Base-by-base conservation (phyloP, 1,140 invertebrate species). In the Sinonovacula constricta region DNA sequence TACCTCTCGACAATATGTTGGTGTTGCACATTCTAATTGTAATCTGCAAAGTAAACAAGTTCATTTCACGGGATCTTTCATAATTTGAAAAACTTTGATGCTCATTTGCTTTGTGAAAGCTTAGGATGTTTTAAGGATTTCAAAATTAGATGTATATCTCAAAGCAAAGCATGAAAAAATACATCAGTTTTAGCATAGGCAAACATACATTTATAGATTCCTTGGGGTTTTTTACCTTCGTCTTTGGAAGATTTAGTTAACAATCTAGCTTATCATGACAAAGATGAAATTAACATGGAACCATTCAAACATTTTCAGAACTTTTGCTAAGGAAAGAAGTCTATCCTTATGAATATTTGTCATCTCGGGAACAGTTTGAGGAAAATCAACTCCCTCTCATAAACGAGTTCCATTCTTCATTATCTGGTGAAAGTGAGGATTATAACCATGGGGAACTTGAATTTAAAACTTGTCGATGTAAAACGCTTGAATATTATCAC, bases 81-180 rank as follows among this genome's bases (percentile, higher is more conserved):
- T n/a, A n/a, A n/a, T n/a, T n/a, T n/a, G n/a, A n/a, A n/a, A n/a
- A n/a, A n/a, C n/a, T 92, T 91, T 86, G 89, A 92, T 83, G 53
- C 78, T 54, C 90, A 91, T 84, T 74, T 91, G 2, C 85, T 91
- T 12, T 39, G 62, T 31, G 84, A 87, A 81, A 81, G 81, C 31
- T 59, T 91, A 22, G 78, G 82, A 15, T 62, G 33, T 33, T 28
- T 82, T 10, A 72, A 87, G 83, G 70, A 83, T 39, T 81, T 78
- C 88, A n/a, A n/a, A n/a, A n/a, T n/a, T n/a, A n/a, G n/a, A n/a
- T n/a, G n/a, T n/a, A n/a, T n/a, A n/a, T n/a, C 34, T 88, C 91
- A 34, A 85, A 88, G 2, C 83, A 89, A 51, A 90, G 84, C 45
- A 88, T 92, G 84, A 91, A 92, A 69, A 85, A 76, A 60, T 79